phyloP scores from a whole-genome alignment of 2,888 invertebrate species.

The Malthinus seriepunctatus region DNA sequence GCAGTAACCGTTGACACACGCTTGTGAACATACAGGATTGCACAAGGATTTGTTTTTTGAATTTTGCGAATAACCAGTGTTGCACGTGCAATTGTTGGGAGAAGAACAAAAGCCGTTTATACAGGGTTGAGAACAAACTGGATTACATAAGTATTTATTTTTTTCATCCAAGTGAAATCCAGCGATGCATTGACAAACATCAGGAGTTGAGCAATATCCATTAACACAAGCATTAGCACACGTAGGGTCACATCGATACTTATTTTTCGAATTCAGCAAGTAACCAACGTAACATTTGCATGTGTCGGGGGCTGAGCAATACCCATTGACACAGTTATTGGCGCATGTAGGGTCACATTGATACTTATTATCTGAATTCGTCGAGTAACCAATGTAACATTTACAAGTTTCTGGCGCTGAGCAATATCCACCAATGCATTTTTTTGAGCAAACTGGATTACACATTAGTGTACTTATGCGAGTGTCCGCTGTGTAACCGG shows the following conservation, averaged over 20 bases:
- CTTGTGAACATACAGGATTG: constrained; percentile 64
- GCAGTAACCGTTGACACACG: constrained; percentile 74
- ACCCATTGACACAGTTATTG: constrained; percentile 18
- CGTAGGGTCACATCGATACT: constrained; percentile 62
- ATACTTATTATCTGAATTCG: constrained; percentile 11
- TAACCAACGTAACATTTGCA: constrained; percentile 68
- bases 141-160: constrained; percentile 43
- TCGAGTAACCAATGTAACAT: constrained; percentile 6
- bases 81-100: constrained; percentile 52
- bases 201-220: constrained; percentile 59
- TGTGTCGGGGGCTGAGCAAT: constrained; percentile 36
- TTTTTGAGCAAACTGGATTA: constrained; percentile 24
- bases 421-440: constrained; percentile 48
- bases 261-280: constrained; percentile 59
- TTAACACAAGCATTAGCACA: constrained; percentile 61
- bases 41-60: constrained; percentile 44
- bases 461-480: neutral
- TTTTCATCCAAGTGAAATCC: constrained; percentile 42
- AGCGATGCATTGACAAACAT: constrained; percentile 62
- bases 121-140: constrained; percentile 58
- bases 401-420: constrained; percentile 46
- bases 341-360: constrained; percentile 19
- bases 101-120: constrained; percentile 54
- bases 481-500: constrained; percentile 6
- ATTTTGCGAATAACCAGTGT: constrained; percentile 53